phyloP scores from a whole-genome alignment of 2,888 invertebrate genomes.

The Anaspis maculata region DNA sequence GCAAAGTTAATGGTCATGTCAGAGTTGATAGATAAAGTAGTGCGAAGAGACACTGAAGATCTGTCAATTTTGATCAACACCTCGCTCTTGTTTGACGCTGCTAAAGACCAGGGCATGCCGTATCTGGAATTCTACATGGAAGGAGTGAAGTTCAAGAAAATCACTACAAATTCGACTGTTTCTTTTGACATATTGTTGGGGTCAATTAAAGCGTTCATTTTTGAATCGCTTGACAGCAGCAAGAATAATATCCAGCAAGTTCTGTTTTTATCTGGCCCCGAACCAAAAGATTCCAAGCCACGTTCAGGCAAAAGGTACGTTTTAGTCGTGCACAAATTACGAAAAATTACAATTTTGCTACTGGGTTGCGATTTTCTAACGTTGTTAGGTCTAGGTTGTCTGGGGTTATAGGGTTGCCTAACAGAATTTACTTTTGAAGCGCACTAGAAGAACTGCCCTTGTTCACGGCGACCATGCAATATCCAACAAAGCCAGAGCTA shows the following conservation, averaged over 20 bases:
- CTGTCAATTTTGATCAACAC: conserved; percentile 29
- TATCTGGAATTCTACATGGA: conserved; percentile 55
- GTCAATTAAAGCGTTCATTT: conserved; percentile 46
- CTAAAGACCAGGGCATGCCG: conserved; percentile 45
- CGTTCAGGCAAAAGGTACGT: conserved; percentile 15
- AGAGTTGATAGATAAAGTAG: conserved; percentile 41
- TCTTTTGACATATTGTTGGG: conserved; percentile 39
- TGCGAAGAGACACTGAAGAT: conserved; percentile 29
- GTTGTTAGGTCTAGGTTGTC: too few species aligned
- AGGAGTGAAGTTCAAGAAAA: conserved; percentile 40
- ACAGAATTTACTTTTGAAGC: too few species aligned
- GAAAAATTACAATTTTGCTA: too few species aligned
- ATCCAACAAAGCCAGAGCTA: conserved; percentile 37
- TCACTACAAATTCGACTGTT: conserved; percentile 36
- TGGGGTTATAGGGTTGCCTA: too few species aligned
- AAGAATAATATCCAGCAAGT: conserved; percentile 41
- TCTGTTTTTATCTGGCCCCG: conserved; percentile 49
- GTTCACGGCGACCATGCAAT: conserved; percentile 40
- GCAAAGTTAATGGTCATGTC: conserved; percentile 52
- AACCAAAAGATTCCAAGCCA: too few species aligned
- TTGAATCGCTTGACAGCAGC: conserved; percentile 33
- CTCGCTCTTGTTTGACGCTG: conserved; percentile 36
- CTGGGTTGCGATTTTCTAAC: too few species aligned
- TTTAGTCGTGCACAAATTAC: too few species aligned
- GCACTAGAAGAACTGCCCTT: conserved; percentile 32